Conservation (phyloP, 2,797 vertebrate species). For the Cirrhinus mrigala region DNA sequence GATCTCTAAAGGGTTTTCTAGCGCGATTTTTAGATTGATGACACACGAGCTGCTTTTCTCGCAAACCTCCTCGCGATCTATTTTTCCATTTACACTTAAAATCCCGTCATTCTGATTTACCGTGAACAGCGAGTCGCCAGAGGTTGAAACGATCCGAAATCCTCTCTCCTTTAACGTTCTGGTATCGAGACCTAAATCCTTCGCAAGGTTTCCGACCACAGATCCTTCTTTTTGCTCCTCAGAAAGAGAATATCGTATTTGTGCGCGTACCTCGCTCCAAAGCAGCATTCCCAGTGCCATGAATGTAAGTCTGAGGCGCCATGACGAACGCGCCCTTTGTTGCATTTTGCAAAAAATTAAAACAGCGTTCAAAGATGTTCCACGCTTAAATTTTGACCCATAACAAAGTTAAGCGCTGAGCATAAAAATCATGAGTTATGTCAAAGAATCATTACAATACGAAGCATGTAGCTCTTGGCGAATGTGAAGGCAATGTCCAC, state of each 20-base stretch:
- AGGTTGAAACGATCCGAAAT: slow-evolving; percentile 69
- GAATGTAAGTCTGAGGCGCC: slow-evolving; percentile 31
- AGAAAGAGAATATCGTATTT: slow-evolving; percentile 69
- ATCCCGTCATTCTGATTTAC: slow-evolving; percentile 61
- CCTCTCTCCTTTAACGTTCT: slow-evolving; percentile 64
- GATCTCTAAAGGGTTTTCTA: slow-evolving; percentile 66
- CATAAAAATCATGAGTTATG: background rate
- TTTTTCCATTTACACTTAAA: slow-evolving; percentile 59
- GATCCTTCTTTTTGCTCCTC: slow-evolving; percentile 72
- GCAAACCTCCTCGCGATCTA: slow-evolving; percentile 67
- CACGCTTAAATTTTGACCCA: background rate
- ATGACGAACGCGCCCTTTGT: slow-evolving; percentile 55
- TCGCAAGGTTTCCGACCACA: slow-evolving; percentile 71
- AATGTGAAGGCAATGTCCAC: background rate
- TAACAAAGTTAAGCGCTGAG: background rate
- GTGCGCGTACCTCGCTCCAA: slow-evolving; percentile 51
- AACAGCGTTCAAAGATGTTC: background rate
- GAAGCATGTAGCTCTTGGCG: background rate
- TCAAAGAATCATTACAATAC: background rate
- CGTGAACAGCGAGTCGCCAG: slow-evolving; percentile 52
- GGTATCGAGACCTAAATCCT: slow-evolving; percentile 71
- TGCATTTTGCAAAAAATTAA: slow-evolving; percentile 54
- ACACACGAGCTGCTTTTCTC: slow-evolving; percentile 57
- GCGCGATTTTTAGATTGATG: slow-evolving; percentile 61
- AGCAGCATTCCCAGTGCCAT: slow-evolving; percentile 48